Base-by-base conservation (phyloP, 2,888 invertebrate species). In the Pseudococcus longispinus region DNA sequence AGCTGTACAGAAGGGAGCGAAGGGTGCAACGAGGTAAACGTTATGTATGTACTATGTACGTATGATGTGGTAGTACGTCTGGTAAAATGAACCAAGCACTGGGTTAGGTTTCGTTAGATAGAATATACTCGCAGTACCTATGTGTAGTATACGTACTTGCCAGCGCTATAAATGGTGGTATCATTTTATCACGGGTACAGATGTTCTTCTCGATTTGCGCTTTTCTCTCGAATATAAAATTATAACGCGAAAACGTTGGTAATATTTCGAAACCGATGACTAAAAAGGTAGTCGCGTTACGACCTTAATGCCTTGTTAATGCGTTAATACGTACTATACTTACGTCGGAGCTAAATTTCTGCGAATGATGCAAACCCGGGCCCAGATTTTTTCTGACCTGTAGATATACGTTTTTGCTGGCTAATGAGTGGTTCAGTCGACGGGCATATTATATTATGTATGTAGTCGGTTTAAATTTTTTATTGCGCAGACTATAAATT, bases 131-230 rank as follows among this genome's bases (percentile, higher is more conserved):
- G 37, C 8, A 37, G 37, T 37, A n/a, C n/a, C n/a, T n/a, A n/a
- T 37, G 44, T 9, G 23, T 20, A 8, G 60, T 60, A 23, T 23
- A 6, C 4, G 1, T 65, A 26, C 37, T 37, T 37, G 37, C 37
- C 9, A 37, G 37, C 26, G 65, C 65, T 26, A 65, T 65, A 65
- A 65, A 65, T 65, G 65, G 23, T 26, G 37, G 15, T 65, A 26
- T 65, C 65, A 65, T 65, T 65, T 65, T 65, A 65, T 65, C 65
- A 65, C 65, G 8, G 65, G 65, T 65, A 65, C 65, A 65, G 23
- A 65, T 65, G 65, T 65, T 65, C 65, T 65, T 11, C n/a, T 51
- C 51, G 6, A 51, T 46, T 11, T 46, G 26, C 23, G 65, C 51
- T 65, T 23, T 26, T 11, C 65, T 65, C 65, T 65, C 65, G 65